phyloP scores from a whole-genome alignment of 2,888 invertebrate genomes.

The Meta bourneti region DNA sequence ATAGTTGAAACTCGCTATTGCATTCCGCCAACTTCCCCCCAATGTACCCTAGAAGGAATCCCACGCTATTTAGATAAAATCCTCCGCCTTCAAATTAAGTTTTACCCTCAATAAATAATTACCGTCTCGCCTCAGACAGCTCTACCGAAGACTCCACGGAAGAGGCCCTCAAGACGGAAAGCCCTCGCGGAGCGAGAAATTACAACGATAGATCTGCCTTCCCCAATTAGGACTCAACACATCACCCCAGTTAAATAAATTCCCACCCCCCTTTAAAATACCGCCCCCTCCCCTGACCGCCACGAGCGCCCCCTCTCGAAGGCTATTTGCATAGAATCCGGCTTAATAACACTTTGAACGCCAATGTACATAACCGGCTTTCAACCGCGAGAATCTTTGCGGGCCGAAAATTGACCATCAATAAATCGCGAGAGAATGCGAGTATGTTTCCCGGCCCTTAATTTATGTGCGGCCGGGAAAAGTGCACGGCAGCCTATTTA shows the following conservation, averaged over 20 bases:
- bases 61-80: too few relatives aligned
- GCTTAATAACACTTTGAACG: slow-evolving; percentile 69
- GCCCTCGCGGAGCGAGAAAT: not conserved
- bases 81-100: not conserved
- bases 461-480: slow-evolving; percentile 70
- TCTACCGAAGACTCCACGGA: too few relatives aligned
- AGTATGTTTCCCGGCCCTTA: slow-evolving; percentile 38
- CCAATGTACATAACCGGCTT: slow-evolving; percentile 57
- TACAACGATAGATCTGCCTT: not conserved
- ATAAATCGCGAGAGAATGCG: slow-evolving; percentile 53
- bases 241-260: slow-evolving; percentile 59
- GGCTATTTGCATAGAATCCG: slow-evolving; percentile 54
- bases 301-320: slow-evolving; percentile 14
- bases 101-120: not conserved
- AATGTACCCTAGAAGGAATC: too few relatives aligned
- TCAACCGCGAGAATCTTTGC: slow-evolving; percentile 46
- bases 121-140: not conserved
- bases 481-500: slow-evolving; percentile 64
- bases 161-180: not conserved
- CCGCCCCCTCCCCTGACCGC: not conserved
- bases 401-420: slow-evolving; percentile 73
- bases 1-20: too few relatives aligned
- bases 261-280: slow-evolving; percentile 35
- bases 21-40: too few relatives aligned
- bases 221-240: slow-evolving; percentile 63